A percentile compares a stretch with the other conserved stretches of the same genome.
These are phyloP conservation scores for Aurelia sp. DNA, from an alignment of 30 jellyfish, hydroid and myxozoan species.

Conservation along the genomic window DNA sequence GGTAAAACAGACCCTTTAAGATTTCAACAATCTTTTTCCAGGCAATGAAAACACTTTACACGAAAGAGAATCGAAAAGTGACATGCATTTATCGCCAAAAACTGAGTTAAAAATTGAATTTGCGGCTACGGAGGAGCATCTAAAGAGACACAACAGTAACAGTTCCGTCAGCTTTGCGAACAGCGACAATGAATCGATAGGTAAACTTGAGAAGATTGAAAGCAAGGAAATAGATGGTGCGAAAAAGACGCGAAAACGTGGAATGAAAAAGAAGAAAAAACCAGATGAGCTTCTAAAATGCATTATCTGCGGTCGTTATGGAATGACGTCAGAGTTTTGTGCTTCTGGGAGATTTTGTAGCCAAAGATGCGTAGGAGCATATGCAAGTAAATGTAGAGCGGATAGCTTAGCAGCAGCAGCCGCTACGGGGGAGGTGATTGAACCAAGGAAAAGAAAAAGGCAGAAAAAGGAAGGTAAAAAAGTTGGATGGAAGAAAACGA, in stretches of 20 bases:
- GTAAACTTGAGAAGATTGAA: not conserved
- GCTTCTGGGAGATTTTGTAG: conserved; percentile 99
- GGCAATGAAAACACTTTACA: too few species aligned
- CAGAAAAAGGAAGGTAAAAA: conserved; percentile 63
- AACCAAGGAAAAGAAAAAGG: conserved; percentile 64
- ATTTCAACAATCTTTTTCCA: too few species aligned
- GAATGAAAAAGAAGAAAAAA: conserved; percentile 62
- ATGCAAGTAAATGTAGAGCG: conserved; percentile 97
- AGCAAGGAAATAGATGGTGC: not conserved
- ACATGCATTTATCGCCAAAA: too few species aligned
- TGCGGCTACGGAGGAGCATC: too few species aligned
- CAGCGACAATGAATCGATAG: conserved; percentile 15
- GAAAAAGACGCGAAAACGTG: conserved; percentile 50
- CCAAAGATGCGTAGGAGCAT: conserved; percentile 99
- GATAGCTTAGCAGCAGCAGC: conserved; percentile 91
- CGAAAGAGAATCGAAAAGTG: too few species aligned
- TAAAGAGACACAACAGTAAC: conserved; percentile 34
- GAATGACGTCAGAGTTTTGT: conserved; percentile 93
- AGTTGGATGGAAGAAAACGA: conserved; percentile 15
- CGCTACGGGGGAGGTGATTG: conserved; percentile 81
- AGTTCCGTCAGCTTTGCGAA: conserved; percentile 29
- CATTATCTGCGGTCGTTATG: conserved; percentile 94
- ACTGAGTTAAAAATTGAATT: too few species aligned
- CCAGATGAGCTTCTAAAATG: conserved; percentile 91
- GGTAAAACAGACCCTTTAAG: too few species aligned